These are phyloP conservation scores for Procambarus clarkii DNA, from an alignment of 1,140 invertebrate species.

Conservation along the genomic window DNA sequence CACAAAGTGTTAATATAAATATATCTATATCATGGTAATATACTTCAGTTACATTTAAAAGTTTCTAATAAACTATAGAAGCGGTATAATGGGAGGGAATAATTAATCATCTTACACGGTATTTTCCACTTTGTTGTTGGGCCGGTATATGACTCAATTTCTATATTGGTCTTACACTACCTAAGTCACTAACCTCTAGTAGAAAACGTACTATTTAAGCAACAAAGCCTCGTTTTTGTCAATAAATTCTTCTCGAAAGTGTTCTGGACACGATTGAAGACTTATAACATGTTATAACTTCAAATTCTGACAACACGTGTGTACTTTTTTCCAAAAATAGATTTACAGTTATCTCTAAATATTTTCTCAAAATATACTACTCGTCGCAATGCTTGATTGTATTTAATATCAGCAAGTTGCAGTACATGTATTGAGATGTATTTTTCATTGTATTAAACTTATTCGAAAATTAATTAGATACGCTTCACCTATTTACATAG, in stretches of 20 bases:
- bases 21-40: no score
- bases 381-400: no score
- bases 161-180: constrained; percentile 33
- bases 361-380: no score
- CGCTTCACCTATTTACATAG: no score
- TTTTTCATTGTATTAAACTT: no score
- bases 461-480: no score
- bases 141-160: constrained; percentile 16
- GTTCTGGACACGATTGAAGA: neutral
- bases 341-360: no score
- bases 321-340: neutral
- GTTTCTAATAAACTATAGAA: no score
- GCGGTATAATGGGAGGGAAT: no score
- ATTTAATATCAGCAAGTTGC: no score
- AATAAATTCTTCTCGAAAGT: neutral
- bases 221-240: neutral
- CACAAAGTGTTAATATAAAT: neutral
- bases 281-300: neutral
- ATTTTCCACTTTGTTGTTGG: constrained; percentile 13
- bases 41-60: no score
- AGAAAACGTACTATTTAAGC: neutral
- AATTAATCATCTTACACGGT: neutral
- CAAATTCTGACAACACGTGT: neutral
- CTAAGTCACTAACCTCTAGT: neutral
- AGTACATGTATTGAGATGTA: no score